Conservation (phyloP, 2,797 vertebrate species). For the Corythornis leucogaster region DNA sequence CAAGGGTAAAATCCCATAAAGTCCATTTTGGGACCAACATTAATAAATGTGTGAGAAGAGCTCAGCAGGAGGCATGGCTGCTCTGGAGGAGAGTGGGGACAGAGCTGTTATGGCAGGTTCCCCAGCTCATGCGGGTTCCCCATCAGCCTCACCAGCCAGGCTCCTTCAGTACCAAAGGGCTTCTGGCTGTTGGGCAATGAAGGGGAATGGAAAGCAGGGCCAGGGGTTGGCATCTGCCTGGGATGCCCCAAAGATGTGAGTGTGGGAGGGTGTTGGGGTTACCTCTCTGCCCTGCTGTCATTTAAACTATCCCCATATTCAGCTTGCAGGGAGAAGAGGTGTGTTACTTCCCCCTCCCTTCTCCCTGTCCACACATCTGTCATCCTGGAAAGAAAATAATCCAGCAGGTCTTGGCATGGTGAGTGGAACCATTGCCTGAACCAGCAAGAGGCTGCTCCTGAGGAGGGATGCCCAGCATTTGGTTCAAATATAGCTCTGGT, state of each 20-base stretch:
- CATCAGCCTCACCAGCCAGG: background rate
- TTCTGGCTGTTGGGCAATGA: background rate
- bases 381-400: background rate
- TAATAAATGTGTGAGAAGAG: background rate
- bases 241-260: background rate
- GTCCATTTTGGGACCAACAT: background rate
- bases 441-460: background rate
- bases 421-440: background rate
- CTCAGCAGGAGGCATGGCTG: rapidly evolving
- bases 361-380: background rate
- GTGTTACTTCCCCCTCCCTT: background rate
- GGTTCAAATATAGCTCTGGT: constrained; percentile 21
- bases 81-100: background rate
- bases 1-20: rapidly evolving
- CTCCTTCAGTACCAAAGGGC: background rate
- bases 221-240: background rate
- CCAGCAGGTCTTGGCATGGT: background rate
- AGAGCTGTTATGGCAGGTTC: background rate
- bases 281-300: background rate
- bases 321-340: background rate
- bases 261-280: too few species aligned
- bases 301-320: rapidly evolving
- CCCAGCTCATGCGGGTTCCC: background rate
- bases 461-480: constrained; percentile 47
- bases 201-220: background rate